phyloP scores from a whole-genome alignment of 2,797 vertebrate species.

The Tokudaia muenninki region DNA sequence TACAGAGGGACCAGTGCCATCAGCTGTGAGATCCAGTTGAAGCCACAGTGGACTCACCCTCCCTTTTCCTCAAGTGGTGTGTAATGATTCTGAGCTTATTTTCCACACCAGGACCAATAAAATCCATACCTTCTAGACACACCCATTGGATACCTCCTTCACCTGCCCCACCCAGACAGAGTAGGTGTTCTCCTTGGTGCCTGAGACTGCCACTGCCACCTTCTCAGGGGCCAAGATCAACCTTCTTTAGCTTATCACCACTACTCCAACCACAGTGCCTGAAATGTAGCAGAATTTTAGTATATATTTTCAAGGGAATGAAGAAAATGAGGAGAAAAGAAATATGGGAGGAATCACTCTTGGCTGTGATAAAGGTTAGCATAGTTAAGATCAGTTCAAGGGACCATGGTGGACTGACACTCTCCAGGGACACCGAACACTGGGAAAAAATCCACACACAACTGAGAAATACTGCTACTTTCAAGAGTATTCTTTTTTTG shows the following conservation, averaged over 20 bases:
- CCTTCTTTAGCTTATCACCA: not conserved
- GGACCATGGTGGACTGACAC: not conserved
- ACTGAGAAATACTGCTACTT: not conserved
- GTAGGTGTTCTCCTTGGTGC: not conserved
- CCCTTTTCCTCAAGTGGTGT: not conserved
- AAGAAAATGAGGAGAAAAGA: no score
- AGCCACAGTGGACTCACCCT: not conserved
- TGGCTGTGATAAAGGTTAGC: not conserved
- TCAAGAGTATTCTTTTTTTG: not conserved
- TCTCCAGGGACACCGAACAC: not conserved
- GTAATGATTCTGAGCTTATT: not conserved
- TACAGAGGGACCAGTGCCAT: no score
- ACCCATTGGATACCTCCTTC: not conserved
- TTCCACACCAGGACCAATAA: not conserved
- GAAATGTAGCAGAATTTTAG: not conserved
- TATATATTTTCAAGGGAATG: not conserved
- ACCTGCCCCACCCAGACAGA: accelerated
- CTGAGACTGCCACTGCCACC: not conserved
- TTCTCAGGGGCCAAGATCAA: not conserved
- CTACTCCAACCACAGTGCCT: not conserved
- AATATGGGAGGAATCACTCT: no score
- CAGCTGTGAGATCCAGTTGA: not conserved
- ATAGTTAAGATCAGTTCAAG: not conserved
- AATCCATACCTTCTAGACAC: not conserved
- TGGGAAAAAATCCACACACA: not conserved